phyloP scores from a whole-genome alignment of 2,888 invertebrate genomes.

The Phaedon cochleariae region DNA sequence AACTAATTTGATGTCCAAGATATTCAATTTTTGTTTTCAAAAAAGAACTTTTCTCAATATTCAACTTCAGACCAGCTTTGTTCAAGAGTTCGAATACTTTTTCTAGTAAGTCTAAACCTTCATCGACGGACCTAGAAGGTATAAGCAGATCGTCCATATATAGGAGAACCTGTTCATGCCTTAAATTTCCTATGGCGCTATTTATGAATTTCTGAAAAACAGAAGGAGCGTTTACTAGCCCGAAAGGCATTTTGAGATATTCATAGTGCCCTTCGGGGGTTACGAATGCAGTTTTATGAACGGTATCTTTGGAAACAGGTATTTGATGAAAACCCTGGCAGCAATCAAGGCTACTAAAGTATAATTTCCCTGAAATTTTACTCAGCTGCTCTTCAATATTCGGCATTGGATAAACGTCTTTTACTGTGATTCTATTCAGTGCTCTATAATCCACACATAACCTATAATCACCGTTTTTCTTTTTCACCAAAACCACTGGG shows the following conservation, averaged over 20 bases:
- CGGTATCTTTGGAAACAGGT: too few relatives aligned
- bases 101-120: constrained; percentile 23
- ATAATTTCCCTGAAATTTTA: too few relatives aligned
- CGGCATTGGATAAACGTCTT: too few relatives aligned
- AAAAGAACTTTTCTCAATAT: constrained; percentile 19
- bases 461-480: too few relatives aligned
- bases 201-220: constrained; percentile 36
- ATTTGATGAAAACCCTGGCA: too few relatives aligned
- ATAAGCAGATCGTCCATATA: constrained; percentile 38
- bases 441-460: too few relatives aligned
- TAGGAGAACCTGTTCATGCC: constrained; percentile 23
- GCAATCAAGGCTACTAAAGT: too few relatives aligned
- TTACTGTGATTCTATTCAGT: too few relatives aligned
- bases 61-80: constrained; percentile 38
- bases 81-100: constrained; percentile 27
- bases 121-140: constrained; percentile 21
- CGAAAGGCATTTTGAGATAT: constrained; percentile 34
- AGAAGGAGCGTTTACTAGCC: constrained; percentile 38
- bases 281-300: too few relatives aligned
- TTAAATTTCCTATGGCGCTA: constrained; percentile 10
- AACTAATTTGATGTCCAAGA: neutral
- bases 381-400: too few relatives aligned
- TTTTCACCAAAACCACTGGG: too few relatives aligned
- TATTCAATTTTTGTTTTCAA: constrained; percentile 19
- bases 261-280: too few relatives aligned